Base-by-base conservation (phyloP, 2,113 vertebrate species). In the Gallinago undulata region DNA sequence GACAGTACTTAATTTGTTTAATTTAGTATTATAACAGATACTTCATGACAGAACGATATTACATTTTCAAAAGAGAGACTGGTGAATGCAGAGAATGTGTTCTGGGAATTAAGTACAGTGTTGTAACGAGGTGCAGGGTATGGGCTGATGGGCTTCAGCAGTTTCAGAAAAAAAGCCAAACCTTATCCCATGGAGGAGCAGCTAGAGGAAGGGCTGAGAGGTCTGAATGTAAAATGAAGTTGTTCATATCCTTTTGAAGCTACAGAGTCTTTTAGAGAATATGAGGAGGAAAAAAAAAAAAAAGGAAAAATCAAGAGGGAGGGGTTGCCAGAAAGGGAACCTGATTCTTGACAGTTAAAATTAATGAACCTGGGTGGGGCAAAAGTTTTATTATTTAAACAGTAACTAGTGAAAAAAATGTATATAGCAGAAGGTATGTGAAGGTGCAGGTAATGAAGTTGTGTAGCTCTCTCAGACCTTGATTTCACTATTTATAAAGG, bases 311-410 rank as follows among this genome's bases (percentile, higher is more conserved):
- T 84, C 21, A 37, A 59, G 59, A 41, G 19, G 25, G 19, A 55
- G 39, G 6, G 10, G 19, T 50, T 84, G 56, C 35, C 28, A 81
- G 68, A 84, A 84, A 81, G n/a, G 41, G 56, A 88, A 60, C 55
- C 50, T 68, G 57, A 31, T 56, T 81, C 43, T 48, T 90, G 62
- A 62, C 76, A 43, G 70, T 85, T 79, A 83, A 85, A 84, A 89
- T 66, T 89, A 83, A 67, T 77, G 53, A 88, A 81, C 21, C 6
- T 63, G 57, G 51, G 81, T 91, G 80, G 51, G 53, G 86, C 68
- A 56, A 68, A 77, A n/a, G 2, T 23, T 82, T 94, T 92, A 82
- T 82, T 96, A 75, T 91, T 95, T 94, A 82, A 96, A 96, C 74
- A 91, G 77, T 53, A 64, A 78, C 62, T 79, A 51, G 45, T 79